These are phyloP conservation scores for Agrilus mali DNA, from an alignment of 2,888 invertebrate genomes.

Conservation along the genomic window DNA sequence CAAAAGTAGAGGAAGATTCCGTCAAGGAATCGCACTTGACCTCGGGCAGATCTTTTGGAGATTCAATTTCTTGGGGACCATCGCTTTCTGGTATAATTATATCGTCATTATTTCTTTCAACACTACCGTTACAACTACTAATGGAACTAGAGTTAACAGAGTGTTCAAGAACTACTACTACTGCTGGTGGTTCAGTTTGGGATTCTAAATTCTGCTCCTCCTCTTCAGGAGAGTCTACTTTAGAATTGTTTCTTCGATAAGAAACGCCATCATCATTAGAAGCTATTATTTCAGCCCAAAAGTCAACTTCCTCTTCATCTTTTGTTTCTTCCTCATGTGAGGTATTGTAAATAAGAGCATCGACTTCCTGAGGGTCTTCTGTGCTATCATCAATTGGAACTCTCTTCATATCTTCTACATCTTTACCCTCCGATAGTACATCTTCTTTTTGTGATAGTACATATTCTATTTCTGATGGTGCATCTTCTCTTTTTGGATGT, in stretches of 20 bases:
- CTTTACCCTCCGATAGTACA: neutral
- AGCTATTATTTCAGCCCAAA: slow-evolving; percentile 14
- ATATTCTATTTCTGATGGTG: neutral
- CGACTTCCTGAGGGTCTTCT: neutral
- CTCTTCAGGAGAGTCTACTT: no score
- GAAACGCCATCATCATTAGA: slow-evolving; percentile 3
- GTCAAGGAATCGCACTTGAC: no score
- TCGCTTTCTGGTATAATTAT: slow-evolving; percentile 10
- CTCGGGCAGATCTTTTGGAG: neutral
- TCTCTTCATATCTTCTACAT: slow-evolving; percentile 1
- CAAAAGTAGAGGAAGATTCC: no score
- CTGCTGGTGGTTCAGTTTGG: no score
- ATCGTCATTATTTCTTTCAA: slow-evolving; percentile 8
- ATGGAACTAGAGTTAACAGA: slow-evolving; percentile 28
- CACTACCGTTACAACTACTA: slow-evolving; percentile 23
- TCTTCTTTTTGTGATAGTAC: no score
- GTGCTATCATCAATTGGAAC: no score
- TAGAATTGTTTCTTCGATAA: slow-evolving; percentile 4
- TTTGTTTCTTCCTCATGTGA: neutral
- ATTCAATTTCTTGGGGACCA: neutral
- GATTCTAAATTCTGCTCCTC: no score
- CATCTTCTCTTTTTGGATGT: neutral
- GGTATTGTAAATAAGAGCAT: neutral
- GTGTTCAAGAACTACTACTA: slow-evolving; percentile 11
- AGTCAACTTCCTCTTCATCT: slow-evolving; percentile 15